Base-by-base conservation (phyloP, 2,888 invertebrate genomes). In the Phyto melanocephala region DNA sequence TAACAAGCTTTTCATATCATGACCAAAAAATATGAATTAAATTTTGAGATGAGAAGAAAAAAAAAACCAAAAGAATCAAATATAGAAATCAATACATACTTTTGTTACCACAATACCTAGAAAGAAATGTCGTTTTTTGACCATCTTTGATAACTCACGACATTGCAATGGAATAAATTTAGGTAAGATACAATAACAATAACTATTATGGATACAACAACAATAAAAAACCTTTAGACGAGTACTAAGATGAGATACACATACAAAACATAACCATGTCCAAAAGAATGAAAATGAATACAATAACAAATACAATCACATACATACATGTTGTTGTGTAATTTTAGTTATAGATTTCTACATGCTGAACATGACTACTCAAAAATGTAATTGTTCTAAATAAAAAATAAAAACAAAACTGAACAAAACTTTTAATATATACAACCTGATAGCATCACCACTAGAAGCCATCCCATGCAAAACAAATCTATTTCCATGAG, bases 121-220 rank as follows among this genome's bases (percentile, higher is more conserved):
- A 75, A 71, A 67, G 45, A 65, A 35, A 68, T 71, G 71, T 74
- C 72, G 71, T 45, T 81, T n/a, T 76, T 79, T 84, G 77, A 81
- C 81, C 81, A 84, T 81, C 81, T 81, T 81, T 84, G 84, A 84
- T 84, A 82, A 76, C 80, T 80, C 81, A 81, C 81, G 81, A 84
- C 82, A 79, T 60, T 71, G 70, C 70, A 70, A 47, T 76, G 77
- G 84, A 81, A 84, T 84, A 84, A 81, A 81, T 84, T 84, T 74
- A 52, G 42, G 47, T 40, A 79, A 82, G 28, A 17, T 60, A 63
- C 56, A 22, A 22, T n/a, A 74, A 28, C 56, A 70, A 33, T 37
- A 60, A 72, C 47, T 47, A 22, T 50, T 17, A 37, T 56, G 28
- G 8, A 45, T 6, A 13, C 42, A 80, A 10, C 68, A 72, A n/a